These are phyloP conservation scores for Leucania comma DNA, from an alignment of 2,888 invertebrate genomes.

Conservation along the genomic window DNA sequence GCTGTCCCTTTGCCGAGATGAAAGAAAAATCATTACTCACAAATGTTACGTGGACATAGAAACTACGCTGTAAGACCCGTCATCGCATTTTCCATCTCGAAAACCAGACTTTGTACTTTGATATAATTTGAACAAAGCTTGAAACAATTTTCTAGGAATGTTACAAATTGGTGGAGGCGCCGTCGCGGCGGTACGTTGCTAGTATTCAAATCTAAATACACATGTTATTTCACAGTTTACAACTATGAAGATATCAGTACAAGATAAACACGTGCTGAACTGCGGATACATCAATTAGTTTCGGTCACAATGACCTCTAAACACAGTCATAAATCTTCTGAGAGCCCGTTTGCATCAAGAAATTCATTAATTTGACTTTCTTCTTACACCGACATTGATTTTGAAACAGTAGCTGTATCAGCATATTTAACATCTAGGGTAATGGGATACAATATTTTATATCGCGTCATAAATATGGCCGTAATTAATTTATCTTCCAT, in stretches of 20 bases:
- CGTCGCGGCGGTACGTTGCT: constrained; percentile 29
- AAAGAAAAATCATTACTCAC: constrained; percentile 38
- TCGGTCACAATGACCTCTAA: constrained; percentile 42
- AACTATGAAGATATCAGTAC: constrained; percentile 23
- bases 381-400: constrained; percentile 38
- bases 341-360: constrained; percentile 34
- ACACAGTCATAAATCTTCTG: constrained; percentile 43
- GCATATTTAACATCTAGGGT: constrained; percentile 46
- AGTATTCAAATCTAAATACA: constrained; percentile 42
- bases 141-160: constrained; percentile 31
- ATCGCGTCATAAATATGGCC: constrained; percentile 38
- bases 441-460: constrained; percentile 52
- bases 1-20: constrained; percentile 11
- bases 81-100: constrained; percentile 12
- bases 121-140: constrained; percentile 34
- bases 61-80: constrained; percentile 16
- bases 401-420: constrained; percentile 55
- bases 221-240: constrained; percentile 28
- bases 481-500: constrained; percentile 50
- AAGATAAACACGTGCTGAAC: constrained; percentile 39
- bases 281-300: constrained; percentile 44
- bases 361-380: constrained; percentile 49
- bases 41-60: constrained; percentile 4
- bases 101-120: constrained; percentile 24
- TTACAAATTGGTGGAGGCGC: constrained; percentile 44